Evolutionary conservation across 53 echinoderm and acorn worm species (phyloP).

Genomic region (Paelopatides confundens): DNA sequence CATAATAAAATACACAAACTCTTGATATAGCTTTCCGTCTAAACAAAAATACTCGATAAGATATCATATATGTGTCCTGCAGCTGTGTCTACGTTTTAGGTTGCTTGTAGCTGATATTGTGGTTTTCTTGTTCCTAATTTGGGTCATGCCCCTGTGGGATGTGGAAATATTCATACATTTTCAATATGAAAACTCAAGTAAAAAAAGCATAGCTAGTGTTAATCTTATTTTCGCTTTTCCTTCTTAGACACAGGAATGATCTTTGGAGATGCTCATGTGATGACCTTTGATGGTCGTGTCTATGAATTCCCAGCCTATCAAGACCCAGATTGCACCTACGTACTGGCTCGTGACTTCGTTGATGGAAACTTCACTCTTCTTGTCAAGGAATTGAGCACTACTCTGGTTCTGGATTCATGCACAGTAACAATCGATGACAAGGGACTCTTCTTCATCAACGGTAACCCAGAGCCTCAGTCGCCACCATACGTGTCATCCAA

Average conservation of each 20-base stretch:
- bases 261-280: slow-evolving; percentile 79
- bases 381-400: slow-evolving; percentile 68
- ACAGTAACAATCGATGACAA: slow-evolving; percentile 61
- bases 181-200: no score
- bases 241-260: slow-evolving; percentile 81
- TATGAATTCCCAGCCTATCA: slow-evolving; percentile 84
- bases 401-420: slow-evolving; percentile 53
- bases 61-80: no score
- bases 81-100: no score
- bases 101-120: no score
- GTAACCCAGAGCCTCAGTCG: slow-evolving; percentile 56
- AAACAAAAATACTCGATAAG: no score
- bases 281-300: slow-evolving; percentile 90
- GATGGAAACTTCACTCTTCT: slow-evolving; percentile 96
- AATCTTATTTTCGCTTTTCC: background rate
- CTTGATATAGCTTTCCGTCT: no score
- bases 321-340: slow-evolving; percentile 72
- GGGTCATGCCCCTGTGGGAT: no score
- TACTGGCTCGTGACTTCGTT: slow-evolving; percentile 91
- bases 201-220: no score
- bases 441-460: slow-evolving; percentile 76
- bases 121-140: no score
- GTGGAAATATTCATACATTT: no score
- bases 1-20: no score
- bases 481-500: slow-evolving; percentile 79